Percentiles rank a stretch among this genome's conserved stretches.
phyloP scores from a whole-genome alignment of 2,888 invertebrate genomes.

The Bellardia bayeri region DNA sequence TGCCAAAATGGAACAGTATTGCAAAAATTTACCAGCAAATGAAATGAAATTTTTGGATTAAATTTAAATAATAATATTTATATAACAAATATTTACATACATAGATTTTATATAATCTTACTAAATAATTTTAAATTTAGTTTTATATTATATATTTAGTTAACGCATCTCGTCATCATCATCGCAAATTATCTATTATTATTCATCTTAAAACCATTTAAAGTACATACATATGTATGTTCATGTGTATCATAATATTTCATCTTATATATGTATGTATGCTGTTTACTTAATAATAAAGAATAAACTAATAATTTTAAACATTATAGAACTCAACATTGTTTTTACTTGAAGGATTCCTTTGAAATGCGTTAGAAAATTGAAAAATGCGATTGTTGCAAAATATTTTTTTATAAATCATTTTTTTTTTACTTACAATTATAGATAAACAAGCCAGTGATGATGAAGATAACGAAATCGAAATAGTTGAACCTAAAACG shows the following conservation, averaged over 20 bases:
- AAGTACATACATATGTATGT: not conserved
- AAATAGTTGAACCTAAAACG: slow-evolving; percentile 84
- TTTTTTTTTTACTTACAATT: slow-evolving; percentile 54
- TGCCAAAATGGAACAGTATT: slow-evolving; percentile 77
- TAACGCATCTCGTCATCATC: not conserved
- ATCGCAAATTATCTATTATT: not conserved
- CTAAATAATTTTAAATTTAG: slow-evolving; percentile 7
- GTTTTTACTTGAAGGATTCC: too few relatives aligned
- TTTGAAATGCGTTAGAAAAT: too few relatives aligned
- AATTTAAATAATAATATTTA: slow-evolving; percentile 15
- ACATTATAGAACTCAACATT: too few relatives aligned
- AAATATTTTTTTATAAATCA: not conserved
- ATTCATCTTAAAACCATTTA: not conserved
- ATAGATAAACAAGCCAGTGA: slow-evolving; percentile 83
- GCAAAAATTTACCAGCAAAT: slow-evolving; percentile 79
- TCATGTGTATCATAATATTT: slow-evolving; percentile 4
- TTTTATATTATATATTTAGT: not conserved
- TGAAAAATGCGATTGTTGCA: too few relatives aligned
- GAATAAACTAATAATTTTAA: slow-evolving; percentile 10
- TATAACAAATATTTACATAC: not conserved
- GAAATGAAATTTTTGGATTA: slow-evolving; percentile 79
- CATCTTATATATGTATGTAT: not conserved
- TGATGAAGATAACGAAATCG: slow-evolving; percentile 83
- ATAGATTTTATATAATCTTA: not conserved
- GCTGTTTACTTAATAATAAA: not conserved